Evolutionary conservation across 2,113 vertebrate species (phyloP).

Genomic region (Cichladusa arquata): DNA sequence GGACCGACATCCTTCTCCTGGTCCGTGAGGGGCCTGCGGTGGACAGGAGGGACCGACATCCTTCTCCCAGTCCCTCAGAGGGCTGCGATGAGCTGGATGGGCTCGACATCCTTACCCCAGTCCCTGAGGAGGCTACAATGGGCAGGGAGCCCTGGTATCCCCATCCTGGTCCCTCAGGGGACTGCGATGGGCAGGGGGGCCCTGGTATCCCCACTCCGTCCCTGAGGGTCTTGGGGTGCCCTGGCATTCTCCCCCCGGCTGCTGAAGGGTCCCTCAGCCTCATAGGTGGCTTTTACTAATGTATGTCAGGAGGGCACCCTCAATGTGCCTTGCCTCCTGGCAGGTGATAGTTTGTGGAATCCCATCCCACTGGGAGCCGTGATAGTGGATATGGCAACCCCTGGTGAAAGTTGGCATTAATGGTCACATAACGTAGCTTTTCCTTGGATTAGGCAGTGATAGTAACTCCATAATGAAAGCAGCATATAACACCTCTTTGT

Average conservation of each 20-base stretch:
- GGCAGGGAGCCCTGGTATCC: fast-evolving
- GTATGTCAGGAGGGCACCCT: too few species aligned
- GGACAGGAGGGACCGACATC: fast-evolving
- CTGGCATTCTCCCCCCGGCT: too few species aligned
- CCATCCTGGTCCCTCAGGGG: too few species aligned
- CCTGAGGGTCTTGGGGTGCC: neutral
- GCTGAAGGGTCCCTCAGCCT: neutral
- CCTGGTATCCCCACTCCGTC: too few species aligned
- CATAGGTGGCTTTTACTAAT: fast-evolving
- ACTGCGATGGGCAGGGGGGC: neutral
- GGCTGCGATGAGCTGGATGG: neutral
- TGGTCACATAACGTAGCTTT: neutral
- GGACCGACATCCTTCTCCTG: fast-evolving
- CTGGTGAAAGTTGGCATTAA: neutral
- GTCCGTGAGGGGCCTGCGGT: neutral
- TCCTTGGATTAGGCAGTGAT: neutral
- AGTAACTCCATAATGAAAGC: neutral
- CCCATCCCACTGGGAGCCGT: neutral
- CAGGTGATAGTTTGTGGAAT: neutral
- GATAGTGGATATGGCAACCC: fast-evolving
- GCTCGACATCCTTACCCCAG: fast-evolving
- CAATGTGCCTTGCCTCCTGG: neutral
- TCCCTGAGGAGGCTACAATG: neutral
- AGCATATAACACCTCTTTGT: fast-evolving
- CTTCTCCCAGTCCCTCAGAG: neutral